A percentile compares a stretch with the other conserved stretches of the same genome.
These are phyloP conservation scores for Troides oblongomaculatus DNA, from an alignment of 2,888 invertebrate genomes.

Conservation along the genomic window DNA sequence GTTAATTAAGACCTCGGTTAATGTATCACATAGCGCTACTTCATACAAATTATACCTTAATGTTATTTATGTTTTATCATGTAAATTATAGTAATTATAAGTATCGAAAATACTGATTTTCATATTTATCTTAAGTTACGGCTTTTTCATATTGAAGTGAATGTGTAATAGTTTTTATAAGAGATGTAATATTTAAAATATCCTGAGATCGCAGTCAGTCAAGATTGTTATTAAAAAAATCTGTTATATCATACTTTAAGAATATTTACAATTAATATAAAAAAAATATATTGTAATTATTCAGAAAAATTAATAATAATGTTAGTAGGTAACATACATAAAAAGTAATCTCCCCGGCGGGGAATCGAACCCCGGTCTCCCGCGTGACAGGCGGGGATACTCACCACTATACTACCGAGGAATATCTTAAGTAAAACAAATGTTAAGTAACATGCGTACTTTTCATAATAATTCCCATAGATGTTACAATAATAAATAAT, in stretches of 20 bases:
- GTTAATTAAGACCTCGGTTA: constrained; percentile 25
- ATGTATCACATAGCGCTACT: constrained; percentile 1
- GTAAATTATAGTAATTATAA: too few species aligned
- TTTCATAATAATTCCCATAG: not conserved
- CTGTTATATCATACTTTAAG: too few species aligned
- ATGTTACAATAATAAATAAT: not conserved
- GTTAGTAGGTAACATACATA: not conserved
- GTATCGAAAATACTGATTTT: not conserved
- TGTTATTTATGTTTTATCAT: not conserved
- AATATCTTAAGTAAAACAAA: constrained; percentile 30
- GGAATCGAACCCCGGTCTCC: constrained; percentile 82
- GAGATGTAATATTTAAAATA: too few species aligned
- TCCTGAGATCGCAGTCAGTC: too few species aligned
- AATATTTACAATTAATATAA: too few species aligned
- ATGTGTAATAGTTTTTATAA: too few species aligned
- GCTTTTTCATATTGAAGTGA: too few species aligned
- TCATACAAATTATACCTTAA: not conserved
- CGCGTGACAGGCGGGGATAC: constrained; percentile 81
- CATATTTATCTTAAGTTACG: too few species aligned
- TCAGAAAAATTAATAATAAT: not conserved
- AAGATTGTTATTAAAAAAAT: too few species aligned
- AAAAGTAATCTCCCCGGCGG: constrained; percentile 58
- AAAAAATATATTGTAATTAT: too few species aligned
- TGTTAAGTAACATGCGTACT: not conserved
- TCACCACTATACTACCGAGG: constrained; percentile 81